Evolutionary conservation across 2,888 invertebrate species (phyloP), one percentile per base, ranked within the genome.

Genomic region (Mellilla xanthometata): DNA sequence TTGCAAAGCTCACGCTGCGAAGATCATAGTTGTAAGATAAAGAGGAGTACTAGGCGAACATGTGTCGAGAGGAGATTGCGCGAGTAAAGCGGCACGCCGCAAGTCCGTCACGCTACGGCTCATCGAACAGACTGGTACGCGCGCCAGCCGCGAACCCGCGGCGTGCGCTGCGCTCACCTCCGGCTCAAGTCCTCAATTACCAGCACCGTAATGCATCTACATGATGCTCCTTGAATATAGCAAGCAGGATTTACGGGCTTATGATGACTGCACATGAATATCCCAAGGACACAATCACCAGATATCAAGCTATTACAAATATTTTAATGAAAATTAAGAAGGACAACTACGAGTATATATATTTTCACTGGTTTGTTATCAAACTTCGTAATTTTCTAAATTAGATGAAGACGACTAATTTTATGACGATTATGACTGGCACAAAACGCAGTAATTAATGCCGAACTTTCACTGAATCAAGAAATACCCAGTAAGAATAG

Each of bases 31-130:
- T 55, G 41, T 40, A 35, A 49, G 57, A 57, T 39, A 35, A 47
- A 36, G 45, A 53, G 54, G 68, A 59, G 64, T 74, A 79, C 73
- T 62, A 75, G 72, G 76, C 54, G 54, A 57, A 53, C 62, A 80
- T 71, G 49, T 68, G 60, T 46, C 49, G 57, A 44, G 61, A 52
- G 60, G 64, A 70, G 70, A 65, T 75, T 61, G 65, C 57, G 65
- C 62, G 65, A 62, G 76, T 75, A 74, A 62, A 73, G 76, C 81
- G 81, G 83, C 48, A 42, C 39, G 48, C 53, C 51, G 52, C 84
- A 87, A 78, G 82, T 81, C 89, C 86, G 86, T 79, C 82, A 69
- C 87, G 84, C 85, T 83, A 85, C 86, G 88, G 81, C 84, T 86
- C 88, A 88, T 89, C 86, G 82, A 79, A 70, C 77, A 82, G 82